phyloP scores from a whole-genome alignment of 2,888 invertebrate species.

The Shargacucullia verbasci region DNA sequence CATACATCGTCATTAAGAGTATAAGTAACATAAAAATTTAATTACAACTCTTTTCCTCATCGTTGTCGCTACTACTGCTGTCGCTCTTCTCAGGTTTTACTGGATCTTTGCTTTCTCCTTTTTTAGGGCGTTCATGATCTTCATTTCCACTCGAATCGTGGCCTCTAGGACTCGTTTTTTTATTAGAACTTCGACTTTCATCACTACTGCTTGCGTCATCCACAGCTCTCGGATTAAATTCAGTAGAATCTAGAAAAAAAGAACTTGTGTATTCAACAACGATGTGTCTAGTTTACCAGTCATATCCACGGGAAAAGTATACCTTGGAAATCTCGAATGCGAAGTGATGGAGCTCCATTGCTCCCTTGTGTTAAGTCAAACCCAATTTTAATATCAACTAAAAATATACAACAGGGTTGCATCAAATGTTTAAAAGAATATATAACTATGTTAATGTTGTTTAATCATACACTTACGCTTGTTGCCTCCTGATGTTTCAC shows the following conservation, averaged over 20 bases:
- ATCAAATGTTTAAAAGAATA: constrained; percentile 13
- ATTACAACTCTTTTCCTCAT: constrained; percentile 42
- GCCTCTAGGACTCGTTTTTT: constrained; percentile 45
- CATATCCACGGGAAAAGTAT: constrained; percentile 30
- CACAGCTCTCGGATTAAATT: constrained; percentile 54
- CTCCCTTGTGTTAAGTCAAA: constrained; percentile 73
- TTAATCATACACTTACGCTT: constrained; percentile 60
- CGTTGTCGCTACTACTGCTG: constrained; percentile 38
- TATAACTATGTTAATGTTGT: constrained; percentile 17
- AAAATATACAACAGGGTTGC: constrained; percentile 56
- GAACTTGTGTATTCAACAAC: constrained; percentile 6
- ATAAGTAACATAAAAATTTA: not conserved
- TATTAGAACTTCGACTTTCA: constrained; percentile 8
- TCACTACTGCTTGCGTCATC: constrained; percentile 32
- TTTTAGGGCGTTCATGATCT: constrained; percentile 46
- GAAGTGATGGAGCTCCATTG: constrained; percentile 68
- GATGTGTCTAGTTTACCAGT: not conserved
- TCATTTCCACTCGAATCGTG: constrained; percentile 59
- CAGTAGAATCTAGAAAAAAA: constrained; percentile 52
- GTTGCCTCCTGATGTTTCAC: constrained; percentile 58
- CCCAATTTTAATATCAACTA: constrained; percentile 76
- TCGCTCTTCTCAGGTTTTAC: constrained; percentile 36
- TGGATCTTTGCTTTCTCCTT: constrained; percentile 48
- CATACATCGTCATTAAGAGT: no score
- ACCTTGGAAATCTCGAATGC: constrained; percentile 74